These are phyloP conservation scores for Bibio marci DNA, from an alignment of 2,888 invertebrate genomes.

Conservation along the genomic window DNA sequence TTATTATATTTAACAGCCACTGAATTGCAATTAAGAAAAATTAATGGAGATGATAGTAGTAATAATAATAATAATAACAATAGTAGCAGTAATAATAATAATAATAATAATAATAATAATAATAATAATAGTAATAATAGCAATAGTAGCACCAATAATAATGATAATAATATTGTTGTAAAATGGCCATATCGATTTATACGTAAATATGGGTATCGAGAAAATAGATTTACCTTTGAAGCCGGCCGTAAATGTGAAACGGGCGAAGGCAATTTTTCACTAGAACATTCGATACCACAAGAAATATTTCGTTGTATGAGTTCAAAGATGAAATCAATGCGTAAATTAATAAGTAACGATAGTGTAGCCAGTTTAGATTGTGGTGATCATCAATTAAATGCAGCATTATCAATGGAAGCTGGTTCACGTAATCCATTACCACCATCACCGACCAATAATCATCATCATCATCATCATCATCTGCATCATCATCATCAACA, in stretches of 20 bases:
- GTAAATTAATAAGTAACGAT: slow-evolving; percentile 59
- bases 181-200: slow-evolving; percentile 78
- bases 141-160: neutral
- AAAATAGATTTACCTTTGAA: slow-evolving; percentile 75
- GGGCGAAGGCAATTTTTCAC: slow-evolving; percentile 65
- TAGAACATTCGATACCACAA: slow-evolving; percentile 66
- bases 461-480: slow-evolving; percentile 19
- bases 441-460: slow-evolving; percentile 33
- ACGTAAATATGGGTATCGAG: slow-evolving; percentile 67
- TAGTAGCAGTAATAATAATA: too few relatives aligned
- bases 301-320: slow-evolving; percentile 69
- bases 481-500: too few relatives aligned
- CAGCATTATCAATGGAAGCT: slow-evolving; percentile 60
- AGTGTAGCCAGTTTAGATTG: slow-evolving; percentile 45
- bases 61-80: slow-evolving; percentile 37
- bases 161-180: slow-evolving; percentile 32
- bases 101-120: slow-evolving; percentile 17
- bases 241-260: slow-evolving; percentile 75
- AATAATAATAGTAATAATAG: slow-evolving; percentile 15
- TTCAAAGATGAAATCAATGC: slow-evolving; percentile 75
- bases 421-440: slow-evolving; percentile 68
- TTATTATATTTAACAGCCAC: slow-evolving; percentile 55
- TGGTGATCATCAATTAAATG: slow-evolving; percentile 57
- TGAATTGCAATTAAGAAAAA: slow-evolving; percentile 52
- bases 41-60: slow-evolving; percentile 32